Base-by-base conservation (phyloP, 1,140 invertebrate genomes). In the Neodiprion fabricii region DNA sequence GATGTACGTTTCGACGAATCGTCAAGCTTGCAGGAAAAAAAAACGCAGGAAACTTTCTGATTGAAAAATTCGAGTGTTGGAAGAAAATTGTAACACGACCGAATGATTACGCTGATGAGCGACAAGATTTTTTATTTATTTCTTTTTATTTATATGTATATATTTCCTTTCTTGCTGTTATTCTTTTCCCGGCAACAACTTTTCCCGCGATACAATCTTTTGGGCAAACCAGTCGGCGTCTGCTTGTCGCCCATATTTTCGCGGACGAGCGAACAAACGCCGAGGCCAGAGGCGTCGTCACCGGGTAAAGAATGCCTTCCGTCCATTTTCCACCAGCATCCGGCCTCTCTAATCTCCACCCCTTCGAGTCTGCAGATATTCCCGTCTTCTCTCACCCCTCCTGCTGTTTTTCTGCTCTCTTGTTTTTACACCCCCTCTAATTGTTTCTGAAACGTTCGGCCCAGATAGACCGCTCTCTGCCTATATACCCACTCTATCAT, bases 351-450 rank as follows among this genome's bases (percentile, higher is more conserved):
- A 61, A 61, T 61, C 53, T 61, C 53, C 53, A 14, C 11, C 53
- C 53, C 9, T 61, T 61, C 53, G 11, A 5, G 53, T 7, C 7
- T 61, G 28, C 28, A 40, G 28, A 40, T 40, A 40, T 40, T 40
- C 28, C 28, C 28, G 28, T 40, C 5, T 40, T 40, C 53, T 5
- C 9, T 17, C 53, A 61, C 11, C 53, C 53, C 53, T 61, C 4
- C n/a, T 61, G 4, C 7, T 61, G 53, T 61, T 61, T 61, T 61
- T 61, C 53, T 17, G n/a, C 53, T 17, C 53, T 61, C 53, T 12
- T 14, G 53, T 61, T 17, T 61, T 61, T 61, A 61, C 53, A 61
- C 53, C 53, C 50, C n/a, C 53, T 61, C 53, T 61, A 61, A 61
- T 61, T 61, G 53, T 61, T 61, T 61, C 11, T 12, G 53, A 12